Conservation (phyloP, 1,140 invertebrate species). For the Lepidostoma basale region DNA sequence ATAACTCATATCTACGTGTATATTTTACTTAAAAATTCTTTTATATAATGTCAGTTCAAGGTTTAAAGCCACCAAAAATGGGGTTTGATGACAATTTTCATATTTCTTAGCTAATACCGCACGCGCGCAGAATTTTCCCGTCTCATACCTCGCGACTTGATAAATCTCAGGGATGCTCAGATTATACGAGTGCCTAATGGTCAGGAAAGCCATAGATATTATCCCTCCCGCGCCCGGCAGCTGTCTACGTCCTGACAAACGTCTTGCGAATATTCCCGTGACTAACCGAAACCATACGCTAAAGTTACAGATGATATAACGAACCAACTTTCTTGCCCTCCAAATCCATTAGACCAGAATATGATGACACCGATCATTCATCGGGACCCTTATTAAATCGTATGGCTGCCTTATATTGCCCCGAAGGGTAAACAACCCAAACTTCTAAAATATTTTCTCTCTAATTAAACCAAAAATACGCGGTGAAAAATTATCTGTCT, state of each 20-base stretch:
- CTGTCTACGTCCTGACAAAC: conserved; percentile 31
- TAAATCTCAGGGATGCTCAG: conserved; percentile 28
- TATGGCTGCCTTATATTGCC: background rate
- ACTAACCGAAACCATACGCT: background rate
- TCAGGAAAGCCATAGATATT: conserved; percentile 45
- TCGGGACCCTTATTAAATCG: conserved; percentile 18
- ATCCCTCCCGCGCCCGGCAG: conserved; percentile 28
- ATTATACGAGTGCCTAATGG: conserved; percentile 44
- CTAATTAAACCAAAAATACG: background rate
- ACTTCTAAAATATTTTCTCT: background rate
- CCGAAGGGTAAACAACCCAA: too few relatives aligned
- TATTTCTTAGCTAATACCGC: too few relatives aligned
- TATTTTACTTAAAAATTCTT: too few relatives aligned
- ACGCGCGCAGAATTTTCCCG: background rate
- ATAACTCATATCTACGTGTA: too few relatives aligned
- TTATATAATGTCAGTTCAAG: too few relatives aligned
- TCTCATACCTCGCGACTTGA: conserved; percentile 17
- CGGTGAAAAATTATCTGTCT: too few relatives aligned
- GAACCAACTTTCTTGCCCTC: conserved; percentile 9
- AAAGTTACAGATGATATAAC: conserved; percentile 19
- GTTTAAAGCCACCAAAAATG: too few relatives aligned
- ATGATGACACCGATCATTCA: conserved; percentile 19
- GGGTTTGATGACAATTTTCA: too few relatives aligned
- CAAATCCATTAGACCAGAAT: conserved; percentile 15
- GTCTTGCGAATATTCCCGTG: conserved; percentile 32